Base-by-base conservation (phyloP, 2,888 invertebrate genomes). In the Latrodectus hesperus region DNA sequence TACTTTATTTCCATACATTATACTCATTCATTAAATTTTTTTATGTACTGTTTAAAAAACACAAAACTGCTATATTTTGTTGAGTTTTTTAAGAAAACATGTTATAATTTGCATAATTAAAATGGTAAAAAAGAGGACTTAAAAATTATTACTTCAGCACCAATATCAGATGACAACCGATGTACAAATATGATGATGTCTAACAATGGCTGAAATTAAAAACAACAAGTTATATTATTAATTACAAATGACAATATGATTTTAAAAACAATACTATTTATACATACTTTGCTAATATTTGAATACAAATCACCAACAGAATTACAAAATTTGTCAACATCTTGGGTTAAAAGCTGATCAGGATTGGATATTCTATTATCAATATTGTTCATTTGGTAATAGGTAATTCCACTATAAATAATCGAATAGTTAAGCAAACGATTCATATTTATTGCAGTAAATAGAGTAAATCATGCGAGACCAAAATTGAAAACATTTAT, bases 251-350 rank as follows among this genome's bases (percentile, higher is more conserved):
- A 17, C 64, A 65, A 67, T 3, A 76, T 22, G 1, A 17, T n/a
- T 51, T 14, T 38, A 38, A n/a, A 82, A 68, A n/a, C 2, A 6
- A 38, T 38, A 38, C 38, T 38, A 73, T 12, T 17, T 11, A 60
- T 53, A 84, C 79, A 83, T 86, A 93, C 93, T 91, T 99, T 99
- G 91, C 97, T 97, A 51, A 99, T 95, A 92, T 99, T 98, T 88
- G 98, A 97, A 93, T 99, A 99, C 16, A 99, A 93, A 92, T 99
- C 98, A 0, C 98, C 96, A 60, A 98, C 95, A 83, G 97, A 96
- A 90, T 97, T 97, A 92, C 99, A 99, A 93, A 99, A 99, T 93
- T 97, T 98, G 92, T 99, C 99, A 1, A 99, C 96, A 92, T 99
- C 99, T 81, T 87, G 98, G 0, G 99, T 98, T 83, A 99, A 93